Percentiles rank a stretch among this genome's conserved stretches.
Conservation (phyloP, 2,888 invertebrate genomes). For the Eristalinus aeneus region DNA sequence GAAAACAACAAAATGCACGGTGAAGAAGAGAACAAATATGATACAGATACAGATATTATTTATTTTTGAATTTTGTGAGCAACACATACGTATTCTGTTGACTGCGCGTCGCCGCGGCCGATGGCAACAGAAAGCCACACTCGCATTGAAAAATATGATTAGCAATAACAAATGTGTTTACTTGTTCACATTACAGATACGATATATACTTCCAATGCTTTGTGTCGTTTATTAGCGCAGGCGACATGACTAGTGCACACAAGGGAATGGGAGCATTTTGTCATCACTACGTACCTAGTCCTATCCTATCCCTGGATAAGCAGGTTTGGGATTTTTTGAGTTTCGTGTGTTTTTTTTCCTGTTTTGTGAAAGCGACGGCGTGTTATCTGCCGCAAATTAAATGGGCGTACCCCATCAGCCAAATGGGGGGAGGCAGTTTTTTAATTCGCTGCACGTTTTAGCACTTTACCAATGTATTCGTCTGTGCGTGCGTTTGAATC, state of each 20-base stretch:
- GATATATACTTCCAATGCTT: slow-evolving; percentile 9
- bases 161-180: slow-evolving; percentile 32
- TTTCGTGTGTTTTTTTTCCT: not conserved
- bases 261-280: slow-evolving; percentile 3
- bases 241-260: slow-evolving; percentile 10
- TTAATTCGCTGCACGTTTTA: slow-evolving; percentile 30
- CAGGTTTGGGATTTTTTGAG: not conserved
- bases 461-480: not conserved
- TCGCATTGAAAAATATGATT: slow-evolving; percentile 28
- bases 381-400: slow-evolving; percentile 29
- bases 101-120: too few relatives aligned
- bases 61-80: slow-evolving; percentile 33
- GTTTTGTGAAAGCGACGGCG: not conserved
- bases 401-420: slow-evolving; percentile 7
- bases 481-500: not conserved
- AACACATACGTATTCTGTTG: too few relatives aligned
- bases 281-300: slow-evolving; percentile 27
- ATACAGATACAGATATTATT: slow-evolving; percentile 34
- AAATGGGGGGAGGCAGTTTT: not conserved
- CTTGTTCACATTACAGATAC: slow-evolving; percentile 17
- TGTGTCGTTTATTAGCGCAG: slow-evolving; percentile 18
- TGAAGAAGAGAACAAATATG: slow-evolving; percentile 25
- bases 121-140: slow-evolving; percentile 10
- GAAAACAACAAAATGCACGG: slow-evolving; percentile 13
- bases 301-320: not conserved